Conservation (phyloP, 2,113 vertebrate genomes). For the Dicaeum eximium region DNA sequence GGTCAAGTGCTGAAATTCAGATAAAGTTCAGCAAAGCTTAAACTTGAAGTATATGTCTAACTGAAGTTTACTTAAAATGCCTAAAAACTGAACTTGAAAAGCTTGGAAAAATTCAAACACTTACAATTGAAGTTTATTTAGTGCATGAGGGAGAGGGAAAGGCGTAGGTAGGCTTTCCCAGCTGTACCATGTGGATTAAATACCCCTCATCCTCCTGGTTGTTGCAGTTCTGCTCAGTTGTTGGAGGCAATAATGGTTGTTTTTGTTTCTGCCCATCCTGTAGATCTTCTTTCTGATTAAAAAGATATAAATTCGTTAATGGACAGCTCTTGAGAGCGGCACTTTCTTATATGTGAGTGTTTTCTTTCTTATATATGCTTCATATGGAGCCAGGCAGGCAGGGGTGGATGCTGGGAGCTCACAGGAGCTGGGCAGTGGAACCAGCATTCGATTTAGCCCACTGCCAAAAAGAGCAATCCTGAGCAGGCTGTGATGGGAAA, state of each 20-base stretch:
- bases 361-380: background rate
- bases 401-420: background rate
- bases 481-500: rapidly evolving
- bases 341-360: background rate
- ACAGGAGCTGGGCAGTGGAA: background rate
- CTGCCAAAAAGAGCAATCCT: background rate
- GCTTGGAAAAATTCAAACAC: background rate
- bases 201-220: rapidly evolving
- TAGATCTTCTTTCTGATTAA: background rate
- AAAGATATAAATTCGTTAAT: background rate
- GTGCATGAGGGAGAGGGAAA: background rate
- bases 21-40: background rate
- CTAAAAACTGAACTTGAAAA: background rate
- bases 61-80: background rate
- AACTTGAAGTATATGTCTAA: background rate
- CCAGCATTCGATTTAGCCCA: background rate
- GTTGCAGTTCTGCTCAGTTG: background rate
- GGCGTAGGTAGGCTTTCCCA: background rate
- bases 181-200: background rate
- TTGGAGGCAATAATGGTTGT: background rate
- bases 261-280: background rate
- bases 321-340: background rate
- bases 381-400: rapidly evolving
- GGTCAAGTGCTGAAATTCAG: background rate
- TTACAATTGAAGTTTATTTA: background rate